Conservation (phyloP, 2,113 vertebrate genomes). For the Muntiacus muntjak region DNA sequence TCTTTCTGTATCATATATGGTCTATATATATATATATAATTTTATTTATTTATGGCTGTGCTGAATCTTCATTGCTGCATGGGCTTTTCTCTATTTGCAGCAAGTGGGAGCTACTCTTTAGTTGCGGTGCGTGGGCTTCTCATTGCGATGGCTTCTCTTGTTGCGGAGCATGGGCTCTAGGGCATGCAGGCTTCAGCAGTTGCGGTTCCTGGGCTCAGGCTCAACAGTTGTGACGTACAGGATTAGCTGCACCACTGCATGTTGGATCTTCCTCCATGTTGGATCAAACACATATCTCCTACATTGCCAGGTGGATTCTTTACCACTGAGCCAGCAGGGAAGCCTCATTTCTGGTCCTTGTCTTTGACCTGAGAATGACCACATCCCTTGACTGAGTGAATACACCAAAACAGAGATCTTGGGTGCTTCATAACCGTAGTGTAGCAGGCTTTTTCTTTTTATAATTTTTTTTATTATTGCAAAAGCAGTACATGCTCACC, state of each 20-base stretch:
- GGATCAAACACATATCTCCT: background rate
- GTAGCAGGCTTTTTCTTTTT: background rate
- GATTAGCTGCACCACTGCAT: background rate
- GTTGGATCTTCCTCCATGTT: background rate
- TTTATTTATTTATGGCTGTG: background rate
- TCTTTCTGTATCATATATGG: background rate
- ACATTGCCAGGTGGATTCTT: background rate
- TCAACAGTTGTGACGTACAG: background rate
- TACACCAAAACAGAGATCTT: background rate
- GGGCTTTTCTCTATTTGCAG: background rate
- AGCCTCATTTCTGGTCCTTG: background rate
- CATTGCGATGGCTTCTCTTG: background rate
- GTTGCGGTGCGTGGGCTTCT: fast-evolving
- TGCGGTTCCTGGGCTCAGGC: background rate
- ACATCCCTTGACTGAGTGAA: background rate
- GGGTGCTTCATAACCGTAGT: background rate
- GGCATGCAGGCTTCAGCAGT: background rate
- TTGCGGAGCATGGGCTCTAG: background rate
- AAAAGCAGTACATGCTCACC: background rate
- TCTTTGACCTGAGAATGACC: background rate
- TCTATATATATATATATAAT: background rate
- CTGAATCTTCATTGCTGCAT: background rate
- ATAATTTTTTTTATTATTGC: background rate
- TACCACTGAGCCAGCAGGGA: background rate
- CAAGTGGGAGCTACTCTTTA: background rate